phyloP scores from a whole-genome alignment of 2,888 invertebrate genomes.

The Quadriops clusia region DNA sequence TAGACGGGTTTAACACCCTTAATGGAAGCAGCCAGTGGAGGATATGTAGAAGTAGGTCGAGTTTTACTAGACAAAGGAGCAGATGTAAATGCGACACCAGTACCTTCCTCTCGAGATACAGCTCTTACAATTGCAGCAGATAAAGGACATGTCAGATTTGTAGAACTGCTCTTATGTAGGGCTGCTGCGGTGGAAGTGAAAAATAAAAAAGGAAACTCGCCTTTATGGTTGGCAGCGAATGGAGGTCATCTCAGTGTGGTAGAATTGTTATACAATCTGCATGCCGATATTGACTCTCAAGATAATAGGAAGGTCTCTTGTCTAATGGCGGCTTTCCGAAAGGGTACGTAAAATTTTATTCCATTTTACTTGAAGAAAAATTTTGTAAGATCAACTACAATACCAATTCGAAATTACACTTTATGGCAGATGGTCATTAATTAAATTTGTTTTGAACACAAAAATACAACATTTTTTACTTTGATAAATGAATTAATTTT shows the following conservation, averaged over 20 bases:
- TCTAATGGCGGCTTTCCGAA: conserved; percentile 96
- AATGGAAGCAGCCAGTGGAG: conserved; percentile 99
- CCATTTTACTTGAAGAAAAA: too few relatives aligned
- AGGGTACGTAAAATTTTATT: too few relatives aligned
- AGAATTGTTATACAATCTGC: conserved; percentile 76
- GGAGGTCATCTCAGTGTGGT: conserved; percentile 97
- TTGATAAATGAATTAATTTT: too few relatives aligned
- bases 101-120: conserved; percentile 94
- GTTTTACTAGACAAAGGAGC: conserved; percentile 93
- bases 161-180: conserved; percentile 64
- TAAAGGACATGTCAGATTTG: conserved; percentile 93
- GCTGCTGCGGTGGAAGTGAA: conserved; percentile 93
- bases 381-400: too few relatives aligned
- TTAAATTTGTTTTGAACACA: too few relatives aligned
- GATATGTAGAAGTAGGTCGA: conserved; percentile 95
- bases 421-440: too few relatives aligned
- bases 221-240: conserved; percentile 94
- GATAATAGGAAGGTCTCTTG: conserved; percentile 97
- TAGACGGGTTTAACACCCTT: conserved; percentile 93
- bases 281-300: conserved; percentile 94
- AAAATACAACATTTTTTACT: too few relatives aligned
- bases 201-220: conserved; percentile 98
- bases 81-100: conserved; percentile 97
- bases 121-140: conserved; percentile 99
- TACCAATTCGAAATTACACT: too few relatives aligned